These are phyloP conservation scores for Drosophila obscura DNA, from an alignment of 1,140 invertebrate genomes.

Conservation along the genomic window DNA sequence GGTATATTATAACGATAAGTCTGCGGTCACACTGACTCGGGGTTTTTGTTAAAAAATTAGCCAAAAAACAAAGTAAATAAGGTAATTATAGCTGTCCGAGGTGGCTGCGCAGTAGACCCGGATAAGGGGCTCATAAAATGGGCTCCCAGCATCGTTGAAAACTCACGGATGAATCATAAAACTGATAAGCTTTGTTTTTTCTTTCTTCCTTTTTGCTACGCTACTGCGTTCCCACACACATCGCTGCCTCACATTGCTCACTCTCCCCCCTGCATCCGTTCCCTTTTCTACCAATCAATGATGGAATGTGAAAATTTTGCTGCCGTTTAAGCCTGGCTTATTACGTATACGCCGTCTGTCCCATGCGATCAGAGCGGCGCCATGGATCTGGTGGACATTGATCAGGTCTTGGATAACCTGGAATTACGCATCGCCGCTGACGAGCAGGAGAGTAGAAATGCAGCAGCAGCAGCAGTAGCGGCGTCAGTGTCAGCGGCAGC, in stretches of 20 bases:
- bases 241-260: too few relatives aligned
- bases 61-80: constrained; percentile 26
- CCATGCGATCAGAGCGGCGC: constrained; percentile 19
- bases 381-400: constrained; percentile 89
- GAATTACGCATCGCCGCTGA: constrained; percentile 84
- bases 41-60: constrained; percentile 26
- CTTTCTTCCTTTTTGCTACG: constrained; percentile 16
- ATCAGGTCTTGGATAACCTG: constrained; percentile 94
- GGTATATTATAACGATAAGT: background rate
- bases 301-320: constrained; percentile 23
- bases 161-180: background rate
- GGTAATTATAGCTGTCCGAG: constrained; percentile 9
- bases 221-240: background rate
- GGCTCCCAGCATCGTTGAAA: background rate
- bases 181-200: constrained; percentile 4
- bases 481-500: constrained; percentile 22
- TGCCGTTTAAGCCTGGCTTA: constrained; percentile 6
- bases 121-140: background rate
- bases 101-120: background rate
- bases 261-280: too few relatives aligned
- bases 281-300: too few relatives aligned
- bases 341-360: background rate
- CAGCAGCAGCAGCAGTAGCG: constrained; percentile 86
- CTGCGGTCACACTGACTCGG: constrained; percentile 1
- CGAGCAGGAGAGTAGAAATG: constrained; percentile 61